Conservation (phyloP, 1,140 invertebrate species). For the Brachionus angularis region DNA sequence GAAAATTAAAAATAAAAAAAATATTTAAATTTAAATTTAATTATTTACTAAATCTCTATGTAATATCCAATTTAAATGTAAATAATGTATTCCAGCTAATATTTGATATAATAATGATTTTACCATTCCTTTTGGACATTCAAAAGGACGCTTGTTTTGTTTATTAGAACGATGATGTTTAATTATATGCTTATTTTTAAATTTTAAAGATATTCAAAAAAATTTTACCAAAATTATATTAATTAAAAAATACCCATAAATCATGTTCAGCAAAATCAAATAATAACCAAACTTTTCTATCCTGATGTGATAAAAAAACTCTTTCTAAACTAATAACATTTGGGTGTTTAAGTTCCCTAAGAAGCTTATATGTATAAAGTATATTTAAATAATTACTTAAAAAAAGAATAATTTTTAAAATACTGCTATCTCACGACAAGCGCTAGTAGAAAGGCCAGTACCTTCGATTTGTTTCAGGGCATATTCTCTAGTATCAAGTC, state of each 20-base stretch:
- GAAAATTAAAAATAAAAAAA: constrained; percentile 4
- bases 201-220: neutral
- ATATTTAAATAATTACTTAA: too few species aligned
- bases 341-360: constrained; percentile 93
- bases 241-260: constrained; percentile 70
- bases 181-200: constrained; percentile 79
- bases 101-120: constrained; percentile 98
- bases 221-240: neutral
- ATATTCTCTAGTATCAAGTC: constrained; percentile 76
- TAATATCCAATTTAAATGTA: constrained; percentile 98
- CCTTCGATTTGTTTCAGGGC: constrained; percentile 99
- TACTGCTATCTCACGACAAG: constrained; percentile 96
- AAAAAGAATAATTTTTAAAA: constrained; percentile 53
- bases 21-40: neutral
- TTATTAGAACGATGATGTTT: constrained; percentile 98
- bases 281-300: constrained; percentile 93
- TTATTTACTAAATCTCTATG: constrained; percentile 86
- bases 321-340: constrained; percentile 94
- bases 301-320: constrained; percentile 93
- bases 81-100: constrained; percentile 96
- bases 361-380: constrained; percentile 73
- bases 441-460: constrained; percentile 97
- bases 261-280: constrained; percentile 99
- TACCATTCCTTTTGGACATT: constrained; percentile 77
- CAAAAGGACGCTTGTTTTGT: constrained; percentile 88